These are phyloP conservation scores for Peromyscus leucopus DNA, from an alignment of 2,113 vertebrate genomes.

Conservation along the genomic window DNA sequence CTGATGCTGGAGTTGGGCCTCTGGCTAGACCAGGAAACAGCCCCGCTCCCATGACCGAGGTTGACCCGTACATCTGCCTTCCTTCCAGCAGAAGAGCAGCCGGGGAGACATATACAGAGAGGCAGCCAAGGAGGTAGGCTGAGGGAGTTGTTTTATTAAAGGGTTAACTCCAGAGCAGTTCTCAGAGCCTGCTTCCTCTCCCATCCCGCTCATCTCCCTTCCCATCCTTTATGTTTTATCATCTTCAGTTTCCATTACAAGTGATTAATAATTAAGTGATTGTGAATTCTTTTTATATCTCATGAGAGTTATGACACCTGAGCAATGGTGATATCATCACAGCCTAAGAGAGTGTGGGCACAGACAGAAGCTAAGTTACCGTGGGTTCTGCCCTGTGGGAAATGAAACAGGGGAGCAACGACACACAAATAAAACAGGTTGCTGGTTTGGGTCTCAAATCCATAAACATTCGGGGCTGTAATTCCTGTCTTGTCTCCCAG, in stretches of 20 bases:
- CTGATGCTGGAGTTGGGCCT: constrained; percentile 77
- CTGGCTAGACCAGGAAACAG: constrained; percentile 68
- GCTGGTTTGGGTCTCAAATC: neutral
- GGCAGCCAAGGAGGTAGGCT: constrained; percentile 55
- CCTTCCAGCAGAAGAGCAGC: constrained; percentile 57
- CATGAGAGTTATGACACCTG: constrained; percentile 48
- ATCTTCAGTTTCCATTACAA: neutral
- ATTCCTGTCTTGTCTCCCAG: constrained; percentile 54
- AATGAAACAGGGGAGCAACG: neutral
- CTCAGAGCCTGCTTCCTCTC: neutral
- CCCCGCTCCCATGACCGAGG: constrained; percentile 61
- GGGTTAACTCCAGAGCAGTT: constrained; percentile 55
- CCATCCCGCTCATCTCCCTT: neutral
- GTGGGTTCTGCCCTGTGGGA: constrained; percentile 47
- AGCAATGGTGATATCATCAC: neutral
- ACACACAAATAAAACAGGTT: constrained; percentile 6
- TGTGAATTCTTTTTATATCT: constrained; percentile 67
- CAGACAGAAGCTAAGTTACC: constrained; percentile 15
- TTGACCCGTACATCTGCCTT: constrained; percentile 64
- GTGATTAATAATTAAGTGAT: constrained; percentile 78
- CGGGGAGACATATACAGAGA: constrained; percentile 66
- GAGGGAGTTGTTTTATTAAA: constrained; percentile 71
- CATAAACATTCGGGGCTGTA: neutral
- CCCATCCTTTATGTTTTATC: constrained; percentile 6
- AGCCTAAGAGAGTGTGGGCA: constrained; percentile 26